Evolutionary conservation across 2,113 vertebrate species (phyloP), one percentile per base, ranked within the genome.

Genomic region (Oncorhynchus nerka): DNA sequence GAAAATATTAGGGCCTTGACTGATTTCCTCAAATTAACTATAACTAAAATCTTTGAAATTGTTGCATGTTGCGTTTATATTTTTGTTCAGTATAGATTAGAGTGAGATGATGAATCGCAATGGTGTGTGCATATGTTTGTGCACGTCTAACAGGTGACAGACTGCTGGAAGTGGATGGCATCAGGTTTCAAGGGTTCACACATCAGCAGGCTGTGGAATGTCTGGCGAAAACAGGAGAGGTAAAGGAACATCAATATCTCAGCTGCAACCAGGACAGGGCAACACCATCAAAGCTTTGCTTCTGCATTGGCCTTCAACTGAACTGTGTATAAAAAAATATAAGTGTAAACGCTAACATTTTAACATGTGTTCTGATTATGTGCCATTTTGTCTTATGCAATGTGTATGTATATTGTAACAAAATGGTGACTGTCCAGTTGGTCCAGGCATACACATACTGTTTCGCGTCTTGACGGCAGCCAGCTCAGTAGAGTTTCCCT

Each of bases 121-220:
- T 9, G 62, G 16, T 45, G 59, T 71, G 2, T 28, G 0, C 74
- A 5, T 51, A 5, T 70, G 20, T 64, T 7, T 76, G 70, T 61
- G 71, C 70, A 19, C 64, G 59, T 62, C 19, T 45, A 55, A 3
- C 82, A 97, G 97, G 95, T 76, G 95, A 97, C 83, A 82, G 92
- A 32, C 82, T 97, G 39, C 73, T 96, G 83, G 94, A 96, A 78
- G 95, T 97, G 59, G 92, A 97, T 22, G 93, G 94, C 16, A 78
- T 85, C 57, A 92, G 87, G 79, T 91, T 97, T 55, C 91, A 91
- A 1, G 91, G 93, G 32, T 91, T 95, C 81, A 95, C 93, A 3
- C 94, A 97, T 80, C 94, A 92, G 81, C 95, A 96, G 83, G 96
- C 95, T 15, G 94, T 97, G 85, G 94, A 94, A 64, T 90, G 86